These are phyloP conservation scores for Euproctis similis DNA, from an alignment of 2,888 invertebrate genomes.

Conservation along the genomic window DNA sequence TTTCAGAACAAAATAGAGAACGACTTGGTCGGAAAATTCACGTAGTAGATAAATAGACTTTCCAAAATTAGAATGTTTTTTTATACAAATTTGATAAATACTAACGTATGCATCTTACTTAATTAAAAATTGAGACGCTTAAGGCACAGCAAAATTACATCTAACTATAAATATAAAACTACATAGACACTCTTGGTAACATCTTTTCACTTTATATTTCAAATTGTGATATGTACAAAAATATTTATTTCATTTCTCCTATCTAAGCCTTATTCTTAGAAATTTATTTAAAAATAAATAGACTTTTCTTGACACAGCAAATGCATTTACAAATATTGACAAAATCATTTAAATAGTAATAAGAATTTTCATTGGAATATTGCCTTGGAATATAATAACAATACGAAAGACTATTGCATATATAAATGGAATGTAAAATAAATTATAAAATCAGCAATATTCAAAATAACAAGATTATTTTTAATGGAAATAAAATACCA, in stretches of 20 bases:
- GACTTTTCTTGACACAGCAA: too few species aligned
- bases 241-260: slow-evolving; percentile 59
- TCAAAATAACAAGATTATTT: too few species aligned
- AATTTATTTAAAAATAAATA: slow-evolving; percentile 19
- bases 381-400: too few species aligned
- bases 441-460: too few species aligned
- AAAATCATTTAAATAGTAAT: too few species aligned
- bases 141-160: slow-evolving; percentile 73
- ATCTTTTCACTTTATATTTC: slow-evolving; percentile 46
- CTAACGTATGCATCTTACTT: slow-evolving; percentile 52
- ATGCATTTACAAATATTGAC: too few species aligned
- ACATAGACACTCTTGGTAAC: slow-evolving; percentile 70
- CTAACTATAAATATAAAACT: slow-evolving; percentile 53
- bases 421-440: too few species aligned
- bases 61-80: slow-evolving; percentile 51
- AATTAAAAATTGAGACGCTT: slow-evolving; percentile 72
- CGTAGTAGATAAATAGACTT: slow-evolving; percentile 48
- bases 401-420: too few species aligned
- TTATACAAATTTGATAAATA: slow-evolving; percentile 58
- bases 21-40: too few species aligned
- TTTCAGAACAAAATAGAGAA: too few species aligned
- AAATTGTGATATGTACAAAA: slow-evolving; percentile 75
- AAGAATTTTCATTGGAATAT: too few species aligned
- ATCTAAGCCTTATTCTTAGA: slow-evolving; percentile 36
- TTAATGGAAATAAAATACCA: too few species aligned